Conservation (phyloP, 2,888 invertebrate genomes). For the Kuschelorhynchus macadamiae region DNA sequence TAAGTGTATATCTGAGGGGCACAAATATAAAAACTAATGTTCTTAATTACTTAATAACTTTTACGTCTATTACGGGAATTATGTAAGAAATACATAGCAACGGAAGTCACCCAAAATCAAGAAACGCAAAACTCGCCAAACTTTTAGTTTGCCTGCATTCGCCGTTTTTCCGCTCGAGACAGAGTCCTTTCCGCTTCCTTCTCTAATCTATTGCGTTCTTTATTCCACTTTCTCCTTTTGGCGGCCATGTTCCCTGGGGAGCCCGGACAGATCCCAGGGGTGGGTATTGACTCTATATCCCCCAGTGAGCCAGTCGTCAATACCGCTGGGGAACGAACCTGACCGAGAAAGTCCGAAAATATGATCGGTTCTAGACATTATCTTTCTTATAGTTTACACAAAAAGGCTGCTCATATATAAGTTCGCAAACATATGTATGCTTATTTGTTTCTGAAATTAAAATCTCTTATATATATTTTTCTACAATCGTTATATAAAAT, state of each 20-base stretch:
- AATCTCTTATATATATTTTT: too few relatives aligned
- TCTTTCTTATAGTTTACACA: constrained; percentile 28
- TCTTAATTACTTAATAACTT: too few relatives aligned
- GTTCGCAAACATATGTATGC: too few relatives aligned
- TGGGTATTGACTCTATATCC: constrained; percentile 72
- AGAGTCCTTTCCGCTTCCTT: constrained; percentile 27
- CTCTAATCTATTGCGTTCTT: constrained; percentile 33
- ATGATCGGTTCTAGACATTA: constrained; percentile 33
- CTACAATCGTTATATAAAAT: too few relatives aligned
- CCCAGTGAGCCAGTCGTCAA: constrained; percentile 72
- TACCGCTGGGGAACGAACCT: constrained; percentile 68
- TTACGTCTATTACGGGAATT: not conserved
- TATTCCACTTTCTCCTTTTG: constrained; percentile 47
- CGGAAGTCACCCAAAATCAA: constrained; percentile 15
- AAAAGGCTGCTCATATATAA: not conserved
- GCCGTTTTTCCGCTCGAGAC: constrained; percentile 43
- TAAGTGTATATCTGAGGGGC: too few relatives aligned
- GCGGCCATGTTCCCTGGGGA: constrained; percentile 56
- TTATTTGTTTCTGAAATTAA: too few relatives aligned
- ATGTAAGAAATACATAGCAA: too few relatives aligned
- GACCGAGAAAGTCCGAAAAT: constrained; percentile 44
- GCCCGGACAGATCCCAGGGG: constrained; percentile 67
- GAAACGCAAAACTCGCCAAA: constrained; percentile 17
- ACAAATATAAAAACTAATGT: too few relatives aligned
- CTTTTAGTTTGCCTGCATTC: constrained; percentile 36